These are phyloP conservation scores for Chloroclysta siterata DNA, from an alignment of 2,888 invertebrate species.

Conservation along the genomic window DNA sequence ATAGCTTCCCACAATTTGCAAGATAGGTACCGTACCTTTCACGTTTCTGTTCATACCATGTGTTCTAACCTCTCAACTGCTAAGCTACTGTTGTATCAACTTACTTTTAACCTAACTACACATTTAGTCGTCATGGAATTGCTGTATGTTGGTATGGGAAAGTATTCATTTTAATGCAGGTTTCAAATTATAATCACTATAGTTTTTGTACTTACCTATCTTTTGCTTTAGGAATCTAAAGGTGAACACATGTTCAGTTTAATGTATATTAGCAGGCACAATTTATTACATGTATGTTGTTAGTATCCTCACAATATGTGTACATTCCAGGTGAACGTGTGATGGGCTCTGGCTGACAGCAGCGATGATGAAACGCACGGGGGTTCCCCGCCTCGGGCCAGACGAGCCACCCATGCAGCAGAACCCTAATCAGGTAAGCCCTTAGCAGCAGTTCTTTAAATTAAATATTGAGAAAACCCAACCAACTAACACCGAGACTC, in stretches of 20 bases:
- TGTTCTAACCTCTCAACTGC: slow-evolving; percentile 7
- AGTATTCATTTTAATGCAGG: neutral
- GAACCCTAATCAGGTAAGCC: slow-evolving; percentile 60
- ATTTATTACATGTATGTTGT: no score
- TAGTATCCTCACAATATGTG: neutral
- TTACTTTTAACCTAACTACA: neutral
- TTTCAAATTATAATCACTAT: no score
- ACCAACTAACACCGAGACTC: no score
- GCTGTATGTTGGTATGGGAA: no score
- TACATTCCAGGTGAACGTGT: slow-evolving; percentile 64
- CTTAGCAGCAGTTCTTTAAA: neutral
- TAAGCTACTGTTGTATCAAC: neutral
- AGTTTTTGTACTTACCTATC: no score
- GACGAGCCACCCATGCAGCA: slow-evolving; percentile 66
- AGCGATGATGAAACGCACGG: slow-evolving; percentile 70
- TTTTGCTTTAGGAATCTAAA: no score
- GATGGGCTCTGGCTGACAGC: slow-evolving; percentile 58
- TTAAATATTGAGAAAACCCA: no score
- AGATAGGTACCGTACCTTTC: neutral
- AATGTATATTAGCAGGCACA: no score
- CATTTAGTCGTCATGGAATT: no score
- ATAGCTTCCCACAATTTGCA: no score
- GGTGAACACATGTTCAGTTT: no score
- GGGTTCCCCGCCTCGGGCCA: slow-evolving; percentile 65
- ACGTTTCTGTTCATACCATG: neutral